Evolutionary conservation across 2,113 vertebrate species (phyloP).

Genomic region (Ammodytes dubius): DNA sequence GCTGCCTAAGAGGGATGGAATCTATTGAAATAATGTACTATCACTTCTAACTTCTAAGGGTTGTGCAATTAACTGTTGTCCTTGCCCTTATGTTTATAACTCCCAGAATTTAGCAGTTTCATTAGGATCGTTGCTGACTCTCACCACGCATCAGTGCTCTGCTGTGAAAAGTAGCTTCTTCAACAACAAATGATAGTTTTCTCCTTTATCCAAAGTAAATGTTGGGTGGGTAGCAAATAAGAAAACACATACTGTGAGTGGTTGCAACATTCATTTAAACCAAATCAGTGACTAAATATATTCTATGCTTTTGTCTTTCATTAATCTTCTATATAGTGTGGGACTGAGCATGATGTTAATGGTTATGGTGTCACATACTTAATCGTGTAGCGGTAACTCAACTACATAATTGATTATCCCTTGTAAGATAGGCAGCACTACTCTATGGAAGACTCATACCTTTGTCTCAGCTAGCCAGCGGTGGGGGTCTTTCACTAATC

Average conservation of each 20-base stretch:
- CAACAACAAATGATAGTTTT: conserved; percentile 14
- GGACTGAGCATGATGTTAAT: not conserved
- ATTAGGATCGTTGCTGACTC: conserved; percentile 1
- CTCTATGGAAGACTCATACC: conserved; percentile 80
- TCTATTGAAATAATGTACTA: not conserved
- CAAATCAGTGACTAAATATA: not conserved
- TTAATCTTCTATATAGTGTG: not conserved
- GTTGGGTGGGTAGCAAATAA: not conserved
- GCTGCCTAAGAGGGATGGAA: not conserved
- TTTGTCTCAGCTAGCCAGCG: conserved; percentile 95
- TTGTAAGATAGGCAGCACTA: not conserved
- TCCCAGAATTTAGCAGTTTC: conserved; percentile 15
- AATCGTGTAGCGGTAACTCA: conserved; percentile 22
- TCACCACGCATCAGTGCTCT: conserved; percentile 2
- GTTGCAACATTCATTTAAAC: not conserved
- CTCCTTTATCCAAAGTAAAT: not conserved
- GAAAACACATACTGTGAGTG: not conserved
- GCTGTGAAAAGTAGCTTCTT: conserved; percentile 2
- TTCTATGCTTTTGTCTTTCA: not conserved
- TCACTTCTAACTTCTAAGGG: not conserved
- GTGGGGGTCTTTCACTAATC: conserved; percentile 89
- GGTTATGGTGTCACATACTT: not conserved
- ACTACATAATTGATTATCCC: conserved; percentile 10
- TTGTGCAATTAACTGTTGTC: not conserved
- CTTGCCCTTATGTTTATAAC: not conserved